These are phyloP conservation scores for Leptinotarsa juncta DNA, from an alignment of 2,888 invertebrate genomes.

Conservation along the genomic window DNA sequence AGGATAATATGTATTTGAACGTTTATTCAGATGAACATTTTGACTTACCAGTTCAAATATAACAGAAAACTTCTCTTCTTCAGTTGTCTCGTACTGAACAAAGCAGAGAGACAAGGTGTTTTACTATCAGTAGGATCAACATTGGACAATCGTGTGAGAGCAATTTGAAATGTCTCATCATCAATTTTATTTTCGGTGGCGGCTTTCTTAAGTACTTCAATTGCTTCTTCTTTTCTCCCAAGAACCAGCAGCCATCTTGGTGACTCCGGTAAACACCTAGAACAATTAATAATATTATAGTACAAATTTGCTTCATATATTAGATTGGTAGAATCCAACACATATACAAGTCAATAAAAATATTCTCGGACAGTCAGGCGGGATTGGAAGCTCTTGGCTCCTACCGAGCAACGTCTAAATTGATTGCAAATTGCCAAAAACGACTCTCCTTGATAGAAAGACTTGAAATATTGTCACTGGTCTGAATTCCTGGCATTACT, in stretches of 20 bases:
- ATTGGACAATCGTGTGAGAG: slow-evolving; percentile 46
- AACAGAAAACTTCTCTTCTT: slow-evolving; percentile 67
- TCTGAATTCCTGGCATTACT: too few species aligned
- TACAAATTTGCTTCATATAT: too few species aligned
- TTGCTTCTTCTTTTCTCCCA: slow-evolving; percentile 68
- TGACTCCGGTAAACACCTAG: slow-evolving; percentile 71
- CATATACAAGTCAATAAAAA: too few species aligned
- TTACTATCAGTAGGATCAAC: slow-evolving; percentile 50
- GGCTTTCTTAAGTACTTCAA: slow-evolving; percentile 63
- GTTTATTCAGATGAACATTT: too few species aligned
- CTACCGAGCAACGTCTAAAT: too few species aligned
- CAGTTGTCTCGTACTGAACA: slow-evolving; percentile 68
- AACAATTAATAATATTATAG: background rate
- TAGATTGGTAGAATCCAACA: too few species aligned
- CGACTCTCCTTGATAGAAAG: too few species aligned
- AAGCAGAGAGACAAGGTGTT: slow-evolving; percentile 62
- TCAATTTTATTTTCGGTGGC: slow-evolving; percentile 58
- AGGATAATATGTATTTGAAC: too few species aligned
- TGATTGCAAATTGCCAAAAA: too few species aligned
- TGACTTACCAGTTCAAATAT: slow-evolving; percentile 69
- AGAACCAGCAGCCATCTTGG: slow-evolving; percentile 74
- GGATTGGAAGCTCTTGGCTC: too few species aligned
- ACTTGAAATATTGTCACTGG: too few species aligned
- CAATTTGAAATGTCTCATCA: slow-evolving; percentile 41
- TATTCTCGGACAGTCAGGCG: too few species aligned